These are phyloP conservation scores for Drosophila affinis DNA, from an alignment of 2,888 invertebrate genomes.

Conservation along the genomic window DNA sequence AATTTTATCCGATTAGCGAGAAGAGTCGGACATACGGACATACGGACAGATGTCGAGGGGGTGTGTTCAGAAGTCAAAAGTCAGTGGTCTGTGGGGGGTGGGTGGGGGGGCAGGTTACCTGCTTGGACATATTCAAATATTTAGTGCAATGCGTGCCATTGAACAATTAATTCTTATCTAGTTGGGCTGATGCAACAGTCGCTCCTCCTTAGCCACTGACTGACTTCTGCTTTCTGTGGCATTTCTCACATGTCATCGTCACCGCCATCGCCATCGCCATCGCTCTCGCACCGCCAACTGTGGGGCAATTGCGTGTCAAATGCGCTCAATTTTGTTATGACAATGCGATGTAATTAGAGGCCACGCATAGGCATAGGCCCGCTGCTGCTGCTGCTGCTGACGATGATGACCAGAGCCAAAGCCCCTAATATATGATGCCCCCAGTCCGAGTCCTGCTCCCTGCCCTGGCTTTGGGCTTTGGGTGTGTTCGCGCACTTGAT, in stretches of 20 bases:
- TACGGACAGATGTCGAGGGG: slow-evolving; percentile 46
- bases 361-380: slow-evolving; percentile 70
- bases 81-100: slow-evolving; percentile 50
- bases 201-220: slow-evolving; percentile 21
- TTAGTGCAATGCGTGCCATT: slow-evolving; percentile 80
- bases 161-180: slow-evolving; percentile 82
- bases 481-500: slow-evolving; percentile 73
- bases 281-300: slow-evolving; percentile 29
- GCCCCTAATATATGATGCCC: slow-evolving; percentile 62
- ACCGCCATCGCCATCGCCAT: not conserved
- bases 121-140: slow-evolving; percentile 60
- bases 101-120: slow-evolving; percentile 10
- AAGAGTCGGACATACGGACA: slow-evolving; percentile 39
- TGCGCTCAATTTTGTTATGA: slow-evolving; percentile 78
- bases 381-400: slow-evolving; percentile 24
- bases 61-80: slow-evolving; percentile 46
- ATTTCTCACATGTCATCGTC: slow-evolving; percentile 77
- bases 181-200: slow-evolving; percentile 78
- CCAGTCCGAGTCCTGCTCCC: not conserved
- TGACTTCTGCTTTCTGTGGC: slow-evolving; percentile 28
- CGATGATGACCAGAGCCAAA: slow-evolving; percentile 44
- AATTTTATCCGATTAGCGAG: slow-evolving; percentile 83
- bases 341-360: slow-evolving; percentile 77
- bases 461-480: slow-evolving; percentile 49
- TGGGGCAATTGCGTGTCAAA: slow-evolving; percentile 77